Conservation (phyloP, 1,140 invertebrate species). For the Trichonephila clavata region DNA sequence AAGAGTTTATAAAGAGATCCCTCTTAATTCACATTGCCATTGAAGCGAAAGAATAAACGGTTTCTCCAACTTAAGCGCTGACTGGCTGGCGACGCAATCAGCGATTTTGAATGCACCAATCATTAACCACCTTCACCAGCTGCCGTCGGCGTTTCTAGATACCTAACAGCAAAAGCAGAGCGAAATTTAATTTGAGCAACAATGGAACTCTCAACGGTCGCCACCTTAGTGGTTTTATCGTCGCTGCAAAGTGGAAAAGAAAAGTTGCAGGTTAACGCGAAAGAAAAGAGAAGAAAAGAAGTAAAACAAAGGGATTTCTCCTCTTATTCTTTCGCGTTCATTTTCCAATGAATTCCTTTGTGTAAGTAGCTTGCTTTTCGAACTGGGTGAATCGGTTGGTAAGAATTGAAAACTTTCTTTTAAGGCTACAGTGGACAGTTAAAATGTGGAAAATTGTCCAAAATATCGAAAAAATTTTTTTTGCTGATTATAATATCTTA, state of each 20-base stretch:
- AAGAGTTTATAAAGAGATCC: not conserved
- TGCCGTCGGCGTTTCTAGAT: conserved; percentile 45
- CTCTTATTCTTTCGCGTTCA: not conserved
- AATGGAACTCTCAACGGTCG: conserved; percentile 20
- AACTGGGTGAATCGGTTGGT: not conserved
- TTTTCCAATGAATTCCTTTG: not conserved
- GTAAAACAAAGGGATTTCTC: not conserved
- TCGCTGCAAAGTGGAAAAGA: not conserved
- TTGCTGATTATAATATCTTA: no score
- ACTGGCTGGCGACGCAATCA: conserved; percentile 14
- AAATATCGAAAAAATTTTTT: no score
- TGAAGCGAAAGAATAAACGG: conserved; percentile 2
- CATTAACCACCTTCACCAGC: conserved; percentile 58
- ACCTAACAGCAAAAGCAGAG: not conserved
- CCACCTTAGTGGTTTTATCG: conserved; percentile 17
- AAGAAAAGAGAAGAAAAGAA: not conserved
- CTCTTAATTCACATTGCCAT: conserved; percentile 20
- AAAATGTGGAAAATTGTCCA: no score
- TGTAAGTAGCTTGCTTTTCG: not conserved
- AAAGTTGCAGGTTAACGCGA: not conserved
- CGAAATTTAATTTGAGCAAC: conserved; percentile 65
- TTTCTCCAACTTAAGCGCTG: conserved; percentile 17
- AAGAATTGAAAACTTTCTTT: not conserved
- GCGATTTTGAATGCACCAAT: conserved; percentile 63
- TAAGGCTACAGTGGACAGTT: no score